phyloP scores from a whole-genome alignment of 2,797 vertebrate genomes.

The Brachyrhaphis roseni region DNA sequence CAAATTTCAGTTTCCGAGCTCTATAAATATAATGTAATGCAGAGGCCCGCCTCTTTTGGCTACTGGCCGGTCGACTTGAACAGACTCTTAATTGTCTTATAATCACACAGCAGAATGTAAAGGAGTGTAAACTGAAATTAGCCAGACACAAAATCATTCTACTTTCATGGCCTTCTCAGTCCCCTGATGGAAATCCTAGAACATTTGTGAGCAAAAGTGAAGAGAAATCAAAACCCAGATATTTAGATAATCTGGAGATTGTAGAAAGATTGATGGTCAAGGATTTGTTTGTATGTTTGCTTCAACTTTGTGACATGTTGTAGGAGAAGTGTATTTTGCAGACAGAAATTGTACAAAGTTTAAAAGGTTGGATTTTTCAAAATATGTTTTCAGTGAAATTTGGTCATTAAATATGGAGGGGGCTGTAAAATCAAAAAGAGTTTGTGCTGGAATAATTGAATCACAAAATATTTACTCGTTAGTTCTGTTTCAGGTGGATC shows the following conservation, averaged over 20 bases:
- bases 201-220: neutral
- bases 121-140: neutral
- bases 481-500: slow-evolving; percentile 77
- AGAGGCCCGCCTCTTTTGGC: neutral
- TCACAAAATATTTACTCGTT: neutral
- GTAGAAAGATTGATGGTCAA: neutral
- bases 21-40: neutral
- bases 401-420: neutral
- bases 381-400: neutral
- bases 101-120: neutral
- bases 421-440: neutral
- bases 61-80: neutral
- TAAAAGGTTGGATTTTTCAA: neutral
- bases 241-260: neutral
- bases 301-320: neutral
- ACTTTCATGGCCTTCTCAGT: neutral
- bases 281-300: neutral
- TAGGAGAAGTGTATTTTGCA: neutral
- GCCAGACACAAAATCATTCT: neutral
- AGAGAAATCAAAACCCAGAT: neutral
- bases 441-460: neutral
- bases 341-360: neutral
- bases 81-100: neutral
- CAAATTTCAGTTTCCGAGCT: neutral
- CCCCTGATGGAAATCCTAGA: neutral